Percentiles rank a stretch among this genome's conserved stretches.
Conservation (phyloP, 1,140 invertebrate genomes). For the Holcopasites calliopsidis region DNA sequence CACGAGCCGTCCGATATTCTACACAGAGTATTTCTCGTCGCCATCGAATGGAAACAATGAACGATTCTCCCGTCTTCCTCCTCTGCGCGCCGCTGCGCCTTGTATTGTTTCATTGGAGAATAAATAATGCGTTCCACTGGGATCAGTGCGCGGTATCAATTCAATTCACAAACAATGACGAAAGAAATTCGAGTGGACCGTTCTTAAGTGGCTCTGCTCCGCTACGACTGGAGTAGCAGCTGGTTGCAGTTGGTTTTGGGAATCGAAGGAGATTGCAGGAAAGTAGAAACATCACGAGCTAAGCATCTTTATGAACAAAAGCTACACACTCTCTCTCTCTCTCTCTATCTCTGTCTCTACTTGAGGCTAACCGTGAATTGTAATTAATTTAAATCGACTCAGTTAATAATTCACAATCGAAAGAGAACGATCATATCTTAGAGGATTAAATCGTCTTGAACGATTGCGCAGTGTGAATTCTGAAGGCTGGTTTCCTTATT, state of each 20-base stretch:
- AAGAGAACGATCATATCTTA: slow-evolving; percentile 40
- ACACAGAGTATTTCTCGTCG: neutral
- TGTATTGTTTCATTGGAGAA: slow-evolving; percentile 16
- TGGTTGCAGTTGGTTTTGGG: too few relatives aligned
- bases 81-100: neutral
- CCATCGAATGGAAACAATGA: slow-evolving; percentile 11
- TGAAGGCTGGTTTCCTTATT: too few relatives aligned
- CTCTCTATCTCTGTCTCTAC: too few relatives aligned
- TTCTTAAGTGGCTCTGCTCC: neutral
- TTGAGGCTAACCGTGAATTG: neutral
- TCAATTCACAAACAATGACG: slow-evolving; percentile 30
- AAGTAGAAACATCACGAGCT: too few relatives aligned
- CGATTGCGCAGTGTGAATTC: neutral
- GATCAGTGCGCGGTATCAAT: slow-evolving; percentile 27
- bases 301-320: too few relatives aligned
- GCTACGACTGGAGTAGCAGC: neutral
- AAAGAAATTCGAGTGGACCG: neutral
- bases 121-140: slow-evolving; percentile 33
- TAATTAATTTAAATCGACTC: slow-evolving; percentile 11
- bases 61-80: neutral
- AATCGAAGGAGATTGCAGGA: too few relatives aligned
- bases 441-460: slow-evolving; percentile 26
- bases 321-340: too few relatives aligned
- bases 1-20: neutral
- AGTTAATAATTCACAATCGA: slow-evolving; percentile 53